A percentile compares a stretch with the other conserved stretches of the same genome.
Evolutionary conservation across 2,113 vertebrate genomes (phyloP).

Genomic region (Etia nguti): DNA sequence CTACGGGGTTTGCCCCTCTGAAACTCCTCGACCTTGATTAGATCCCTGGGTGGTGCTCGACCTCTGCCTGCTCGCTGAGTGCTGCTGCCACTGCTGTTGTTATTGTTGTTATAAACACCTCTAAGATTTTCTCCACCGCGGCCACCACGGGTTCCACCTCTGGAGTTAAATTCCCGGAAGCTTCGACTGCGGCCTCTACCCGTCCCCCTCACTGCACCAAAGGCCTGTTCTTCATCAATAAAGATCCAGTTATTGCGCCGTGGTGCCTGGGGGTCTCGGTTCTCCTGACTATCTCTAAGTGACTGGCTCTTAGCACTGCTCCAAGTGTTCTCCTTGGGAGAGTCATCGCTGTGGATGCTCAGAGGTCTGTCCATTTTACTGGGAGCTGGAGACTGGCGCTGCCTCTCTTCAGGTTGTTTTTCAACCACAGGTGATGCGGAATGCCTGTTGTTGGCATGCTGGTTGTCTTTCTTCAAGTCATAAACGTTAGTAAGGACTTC

Average conservation of each 20-base stretch:
- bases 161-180: constrained; percentile 87
- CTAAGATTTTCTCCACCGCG: constrained; percentile 55
- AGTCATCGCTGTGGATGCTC: constrained; percentile 67
- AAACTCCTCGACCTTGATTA: constrained; percentile 80
- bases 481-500: constrained; percentile 68
- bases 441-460: constrained; percentile 49
- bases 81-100: constrained; percentile 7
- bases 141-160: constrained; percentile 77
- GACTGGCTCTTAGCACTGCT: constrained; percentile 67
- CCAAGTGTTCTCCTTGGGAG: constrained; percentile 77
- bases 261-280: constrained; percentile 73
- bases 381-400: constrained; percentile 53
- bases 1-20: constrained; percentile 84
- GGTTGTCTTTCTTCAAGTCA: constrained; percentile 78
- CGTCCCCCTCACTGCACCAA: constrained; percentile 81
- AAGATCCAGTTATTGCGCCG: constrained; percentile 97
- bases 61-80: constrained; percentile 75
- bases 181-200: constrained; percentile 83
- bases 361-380: constrained; percentile 66
- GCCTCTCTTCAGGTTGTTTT: constrained; percentile 73
- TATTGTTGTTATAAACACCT: constrained; percentile 62
- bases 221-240: constrained; percentile 95
- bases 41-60: constrained; percentile 76
- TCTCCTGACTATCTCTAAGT: constrained; percentile 63
- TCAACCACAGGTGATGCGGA: constrained; percentile 66